Conservation (phyloP, 2,888 invertebrate genomes). For the Petrolisthes cinctipes region DNA sequence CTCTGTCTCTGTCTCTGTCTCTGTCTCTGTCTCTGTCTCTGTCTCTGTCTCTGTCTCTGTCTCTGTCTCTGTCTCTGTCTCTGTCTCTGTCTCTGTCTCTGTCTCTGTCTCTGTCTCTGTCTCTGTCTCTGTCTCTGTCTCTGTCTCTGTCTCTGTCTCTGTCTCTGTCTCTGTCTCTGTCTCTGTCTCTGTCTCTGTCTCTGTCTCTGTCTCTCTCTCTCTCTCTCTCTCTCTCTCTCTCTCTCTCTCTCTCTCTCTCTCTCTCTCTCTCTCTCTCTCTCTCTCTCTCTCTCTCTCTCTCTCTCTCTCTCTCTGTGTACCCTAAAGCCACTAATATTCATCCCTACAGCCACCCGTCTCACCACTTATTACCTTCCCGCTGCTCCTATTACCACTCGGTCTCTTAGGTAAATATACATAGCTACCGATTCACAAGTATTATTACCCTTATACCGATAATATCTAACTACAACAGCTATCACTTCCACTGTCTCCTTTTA, state of each 20-base stretch:
- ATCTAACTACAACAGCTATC: too few species aligned
- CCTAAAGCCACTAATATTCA: background rate
- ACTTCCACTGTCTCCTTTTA: too few species aligned
- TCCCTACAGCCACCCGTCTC: too few species aligned
- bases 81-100: background rate
- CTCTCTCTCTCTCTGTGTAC: background rate
- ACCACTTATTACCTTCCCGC: too few species aligned
- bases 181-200: too few species aligned
- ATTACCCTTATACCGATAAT: too few species aligned
- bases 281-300: background rate
- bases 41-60: too few species aligned
- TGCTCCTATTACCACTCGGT: too few species aligned
- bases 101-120: too few species aligned
- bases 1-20: background rate
- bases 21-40: background rate
- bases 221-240: constrained; percentile 27
- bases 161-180: constrained; percentile 9
- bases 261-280: constrained; percentile 26
- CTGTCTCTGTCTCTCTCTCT: constrained; percentile 2
- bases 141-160: constrained; percentile 17
- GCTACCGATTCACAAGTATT: too few species aligned
- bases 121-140: background rate
- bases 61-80: background rate
- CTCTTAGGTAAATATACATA: too few species aligned
- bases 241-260: constrained; percentile 28